Conservation (phyloP, 2,113 vertebrate genomes). For the Periophthalmus modestus region DNA sequence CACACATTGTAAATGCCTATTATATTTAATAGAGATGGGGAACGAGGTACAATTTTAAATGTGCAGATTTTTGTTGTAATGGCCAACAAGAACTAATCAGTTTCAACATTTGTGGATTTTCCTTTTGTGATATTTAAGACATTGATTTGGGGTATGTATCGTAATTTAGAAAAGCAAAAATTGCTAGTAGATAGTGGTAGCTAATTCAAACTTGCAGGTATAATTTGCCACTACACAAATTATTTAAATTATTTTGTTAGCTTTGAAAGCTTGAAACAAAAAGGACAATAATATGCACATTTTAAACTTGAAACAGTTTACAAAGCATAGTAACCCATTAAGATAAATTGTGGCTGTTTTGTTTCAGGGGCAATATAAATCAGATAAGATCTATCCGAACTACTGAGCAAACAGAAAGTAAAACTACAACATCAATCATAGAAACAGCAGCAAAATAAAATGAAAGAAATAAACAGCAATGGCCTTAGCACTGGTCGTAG, state of each 20-base stretch:
- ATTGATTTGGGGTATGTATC: too few species aligned
- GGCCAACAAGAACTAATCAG: too few species aligned
- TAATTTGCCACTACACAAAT: too few species aligned
- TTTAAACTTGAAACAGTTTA: too few species aligned
- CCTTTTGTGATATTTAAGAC: too few species aligned
- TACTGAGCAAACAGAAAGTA: slow-evolving; percentile 26
- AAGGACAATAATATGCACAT: too few species aligned
- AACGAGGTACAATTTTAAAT: not conserved
- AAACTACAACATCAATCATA: slow-evolving; percentile 40
- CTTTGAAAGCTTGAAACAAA: too few species aligned
- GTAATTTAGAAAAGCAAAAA: too few species aligned
- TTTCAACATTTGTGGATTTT: too few species aligned
- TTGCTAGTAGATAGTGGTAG: not conserved
- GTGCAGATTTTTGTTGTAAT: not conserved
- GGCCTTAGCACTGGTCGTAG: slow-evolving; percentile 61
- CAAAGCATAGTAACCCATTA: not conserved
- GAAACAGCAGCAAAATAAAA: slow-evolving; percentile 57
- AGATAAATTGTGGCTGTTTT: not conserved
- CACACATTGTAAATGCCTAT: too few species aligned
- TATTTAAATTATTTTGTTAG: too few species aligned
- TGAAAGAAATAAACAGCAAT: slow-evolving; percentile 58
- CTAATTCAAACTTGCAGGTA: not conserved
- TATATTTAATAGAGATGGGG: too few species aligned
- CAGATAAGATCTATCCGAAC: slow-evolving; percentile 18
- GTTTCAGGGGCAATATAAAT: slow-evolving; percentile 1